Evolutionary conservation across 2,113 vertebrate genomes (phyloP), one percentile per base, ranked within the genome.

Genomic region (Pseudonaja textilis): DNA sequence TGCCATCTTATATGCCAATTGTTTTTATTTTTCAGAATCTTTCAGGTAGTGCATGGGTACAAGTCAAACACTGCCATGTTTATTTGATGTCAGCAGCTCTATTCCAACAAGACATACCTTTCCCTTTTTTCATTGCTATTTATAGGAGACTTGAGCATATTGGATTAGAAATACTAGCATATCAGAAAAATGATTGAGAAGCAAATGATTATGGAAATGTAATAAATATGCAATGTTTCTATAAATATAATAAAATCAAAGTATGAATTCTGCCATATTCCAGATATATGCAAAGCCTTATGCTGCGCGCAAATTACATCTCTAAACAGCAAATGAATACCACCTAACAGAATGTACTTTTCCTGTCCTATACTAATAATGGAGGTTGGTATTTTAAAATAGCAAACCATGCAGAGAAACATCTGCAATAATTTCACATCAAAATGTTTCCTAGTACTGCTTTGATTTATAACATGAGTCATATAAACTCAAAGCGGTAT

Each of bases 221-320:
- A 95, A 94, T 92, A 64, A 81, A 59, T 88, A 93, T 94, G 52
- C 89, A 94, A 93, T 92, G 91, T 69, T 94, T 90, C 86, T 95
- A 94, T 91, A 95, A 45, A 94, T 18, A 4, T 92, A 91, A 42
- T 59, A 93, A 87, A 8, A 56, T 8, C 26, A 34, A 42, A 81
- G 39, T 57, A 88, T 69, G 61, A 91, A 50, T 86, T 91, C 85
- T 88, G 59, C 85, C 47, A 59, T 57, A 61, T 56, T 47, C 34
- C 59, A 91, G 85, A 91, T 81, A 50, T 85, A 93, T 18, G 22
- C 25, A 88, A 64, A 90, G 23, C 89, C 59, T n/a, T 93, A 86
- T 56, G 61, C 91, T 81, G 7, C 81, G 34, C 50, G 3, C 34
- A 89, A 92, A 92, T 74, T 88, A n/a, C 18, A 57, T 92, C 18